A percentile compares a stretch with the other conserved stretches of the same genome.
phyloP scores from a whole-genome alignment of 2,797 vertebrate genomes.

The Melanotaenia pygmaea region DNA sequence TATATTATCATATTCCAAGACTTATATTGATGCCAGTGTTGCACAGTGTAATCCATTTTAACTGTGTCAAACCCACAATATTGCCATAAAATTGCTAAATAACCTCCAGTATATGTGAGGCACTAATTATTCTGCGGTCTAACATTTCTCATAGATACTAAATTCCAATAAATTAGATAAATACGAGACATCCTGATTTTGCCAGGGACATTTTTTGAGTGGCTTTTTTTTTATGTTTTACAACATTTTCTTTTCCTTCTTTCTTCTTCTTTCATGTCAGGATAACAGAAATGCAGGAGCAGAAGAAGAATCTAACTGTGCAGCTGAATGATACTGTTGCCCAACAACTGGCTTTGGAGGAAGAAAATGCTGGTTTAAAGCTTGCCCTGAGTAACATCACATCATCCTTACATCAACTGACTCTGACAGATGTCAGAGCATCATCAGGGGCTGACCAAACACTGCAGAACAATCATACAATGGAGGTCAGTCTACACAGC shows the following conservation, averaged over 20 bases:
- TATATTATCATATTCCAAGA: constrained; percentile 15
- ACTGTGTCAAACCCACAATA: neutral
- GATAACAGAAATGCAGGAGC: constrained; percentile 81
- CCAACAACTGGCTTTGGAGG: constrained; percentile 59
- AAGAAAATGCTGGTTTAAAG: constrained; percentile 47
- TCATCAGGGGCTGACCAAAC: constrained; percentile 42
- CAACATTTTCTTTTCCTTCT: neutral
- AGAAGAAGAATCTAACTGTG: constrained; percentile 76
- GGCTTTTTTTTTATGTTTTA: neutral
- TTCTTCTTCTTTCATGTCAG: constrained; percentile 63
- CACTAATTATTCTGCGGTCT: constrained; percentile 7
- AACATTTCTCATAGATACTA: neutral
- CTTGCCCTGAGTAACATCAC: constrained; percentile 67
- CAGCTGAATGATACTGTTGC: constrained; percentile 71
- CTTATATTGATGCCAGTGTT: constrained; percentile 18
- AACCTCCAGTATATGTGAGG: neutral
- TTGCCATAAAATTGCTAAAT: constrained; percentile 2
- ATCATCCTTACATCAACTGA: constrained; percentile 71
- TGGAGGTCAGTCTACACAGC: constrained; percentile 63
- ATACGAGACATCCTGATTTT: neutral
- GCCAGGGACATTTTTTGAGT: neutral
- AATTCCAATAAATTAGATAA: neutral
- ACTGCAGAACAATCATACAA: constrained; percentile 41
- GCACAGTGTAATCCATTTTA: neutral
- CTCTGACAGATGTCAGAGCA: constrained; percentile 38